Base-by-base conservation (phyloP, 23 tunicate genomes). In the Halocynthia aurantium region DNA sequence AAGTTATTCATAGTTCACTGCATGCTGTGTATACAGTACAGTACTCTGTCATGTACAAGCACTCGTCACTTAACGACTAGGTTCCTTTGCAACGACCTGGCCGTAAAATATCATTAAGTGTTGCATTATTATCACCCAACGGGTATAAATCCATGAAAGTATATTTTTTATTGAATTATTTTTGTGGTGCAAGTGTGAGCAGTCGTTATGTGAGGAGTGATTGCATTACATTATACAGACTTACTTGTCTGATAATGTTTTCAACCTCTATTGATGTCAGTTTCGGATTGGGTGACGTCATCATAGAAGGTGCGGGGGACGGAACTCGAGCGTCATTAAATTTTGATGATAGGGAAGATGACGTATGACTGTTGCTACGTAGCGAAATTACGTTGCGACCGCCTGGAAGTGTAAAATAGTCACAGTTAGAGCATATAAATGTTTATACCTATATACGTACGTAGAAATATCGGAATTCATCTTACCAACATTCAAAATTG, bases 241-340 rank as follows among this genome's bases (percentile, higher is more conserved):
- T 67, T 10, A 89, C 96, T 74, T 89, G 88, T 68, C 62, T 68
- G 6, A 89, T 80, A 7, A 81, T 67, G 68, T 58, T 70, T 69
- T 89, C 96, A 66, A 89, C 85, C 63, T 89, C 96, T 7, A 84
- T 76, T 19, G 88, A 80, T 40, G 88, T 89, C 17, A 89, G 70
- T n/a, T 69, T 80, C 0, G 88, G 88, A 22, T 84, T 84, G 6
- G 87, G 88, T 60, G 76, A 53, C 69, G 80, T 50, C 83, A 83
- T 80, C 67, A 76, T 75, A 9, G 88, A 68, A 12, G 80, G 53
- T 12, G 76, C 83, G 20, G 84, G 49, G 22, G 84, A 79, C 8
- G 79, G 6, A 52, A 19, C 50, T 7, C 20, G 51, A 51, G 81
- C 52, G 8, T 52, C 22, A 51, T 78, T 76, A 11, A 70, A 49